phyloP scores from a whole-genome alignment of 2,113 vertebrate species.

The Misgurnus anguillicaudatus region DNA sequence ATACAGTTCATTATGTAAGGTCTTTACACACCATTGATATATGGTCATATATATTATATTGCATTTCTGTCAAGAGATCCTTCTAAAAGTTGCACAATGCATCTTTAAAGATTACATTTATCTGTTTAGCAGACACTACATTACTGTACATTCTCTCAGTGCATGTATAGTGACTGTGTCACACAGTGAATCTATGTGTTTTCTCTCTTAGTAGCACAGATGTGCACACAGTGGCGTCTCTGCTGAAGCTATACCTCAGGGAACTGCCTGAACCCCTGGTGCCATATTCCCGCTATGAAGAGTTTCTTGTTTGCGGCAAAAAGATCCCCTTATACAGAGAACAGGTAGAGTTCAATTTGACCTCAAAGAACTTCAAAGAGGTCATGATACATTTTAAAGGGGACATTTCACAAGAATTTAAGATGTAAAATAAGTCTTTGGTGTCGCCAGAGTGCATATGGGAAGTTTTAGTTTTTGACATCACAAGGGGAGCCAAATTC shows the following conservation, averaged over 20 bases:
- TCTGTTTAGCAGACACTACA: background rate
- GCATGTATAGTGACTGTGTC: background rate
- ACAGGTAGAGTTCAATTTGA: slow-evolving; percentile 55
- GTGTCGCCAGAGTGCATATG: too few relatives aligned
- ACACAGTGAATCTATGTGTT: slow-evolving; percentile 7
- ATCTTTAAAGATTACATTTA: too few relatives aligned
- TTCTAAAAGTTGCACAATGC: too few relatives aligned
- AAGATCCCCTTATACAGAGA: slow-evolving; percentile 61
- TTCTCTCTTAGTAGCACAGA: slow-evolving; percentile 71
- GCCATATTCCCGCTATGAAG: slow-evolving; percentile 72
- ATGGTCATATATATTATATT: too few relatives aligned
- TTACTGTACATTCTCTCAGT: background rate
- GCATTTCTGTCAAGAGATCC: too few relatives aligned
- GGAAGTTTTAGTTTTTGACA: too few relatives aligned
- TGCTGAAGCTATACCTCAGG: slow-evolving; percentile 79
- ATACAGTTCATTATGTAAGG: too few relatives aligned
- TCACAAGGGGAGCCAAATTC: too few relatives aligned
- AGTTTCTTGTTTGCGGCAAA: slow-evolving; percentile 73
- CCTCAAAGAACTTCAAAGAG: background rate
- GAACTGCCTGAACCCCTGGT: slow-evolving; percentile 78
- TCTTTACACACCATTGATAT: too few relatives aligned
- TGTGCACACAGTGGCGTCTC: slow-evolving; percentile 78
- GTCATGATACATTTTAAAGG: background rate
- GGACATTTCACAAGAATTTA: too few relatives aligned
- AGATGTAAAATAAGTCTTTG: too few relatives aligned